Conservation (phyloP, 2,113 vertebrate species). For the Dinomys branickii region DNA sequence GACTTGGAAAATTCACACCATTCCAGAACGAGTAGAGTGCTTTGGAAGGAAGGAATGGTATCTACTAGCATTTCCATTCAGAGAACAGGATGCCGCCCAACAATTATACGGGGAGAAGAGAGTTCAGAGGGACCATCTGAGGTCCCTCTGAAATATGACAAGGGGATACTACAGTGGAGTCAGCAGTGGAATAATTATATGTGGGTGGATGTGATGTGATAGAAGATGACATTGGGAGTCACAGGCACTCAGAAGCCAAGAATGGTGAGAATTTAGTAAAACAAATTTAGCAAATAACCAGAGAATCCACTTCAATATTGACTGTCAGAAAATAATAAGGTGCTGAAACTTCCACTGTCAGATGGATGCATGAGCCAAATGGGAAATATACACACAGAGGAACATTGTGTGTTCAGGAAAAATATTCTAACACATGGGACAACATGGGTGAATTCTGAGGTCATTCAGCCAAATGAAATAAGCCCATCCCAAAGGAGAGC, state of each 20-base stretch:
- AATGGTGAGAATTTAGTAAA: too few relatives aligned
- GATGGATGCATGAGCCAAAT: neutral
- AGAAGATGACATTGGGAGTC: neutral
- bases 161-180: neutral
- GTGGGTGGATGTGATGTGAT: neutral
- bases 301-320: neutral
- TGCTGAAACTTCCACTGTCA: neutral
- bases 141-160: fast-evolving
- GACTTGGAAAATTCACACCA: too few relatives aligned
- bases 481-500: neutral
- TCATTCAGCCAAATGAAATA: neutral
- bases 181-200: fast-evolving
- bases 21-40: fast-evolving
- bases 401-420: neutral
- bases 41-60: too few relatives aligned
- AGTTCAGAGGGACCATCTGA: fast-evolving
- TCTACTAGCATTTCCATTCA: too few relatives aligned
- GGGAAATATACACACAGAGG: fast-evolving
- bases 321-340: neutral
- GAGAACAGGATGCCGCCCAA: too few relatives aligned
- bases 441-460: fast-evolving
- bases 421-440: fast-evolving
- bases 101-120: too few relatives aligned
- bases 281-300: neutral
- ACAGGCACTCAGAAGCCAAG: neutral